phyloP scores from a whole-genome alignment of 1,140 invertebrate genomes.

The Anastatus disparis region DNA sequence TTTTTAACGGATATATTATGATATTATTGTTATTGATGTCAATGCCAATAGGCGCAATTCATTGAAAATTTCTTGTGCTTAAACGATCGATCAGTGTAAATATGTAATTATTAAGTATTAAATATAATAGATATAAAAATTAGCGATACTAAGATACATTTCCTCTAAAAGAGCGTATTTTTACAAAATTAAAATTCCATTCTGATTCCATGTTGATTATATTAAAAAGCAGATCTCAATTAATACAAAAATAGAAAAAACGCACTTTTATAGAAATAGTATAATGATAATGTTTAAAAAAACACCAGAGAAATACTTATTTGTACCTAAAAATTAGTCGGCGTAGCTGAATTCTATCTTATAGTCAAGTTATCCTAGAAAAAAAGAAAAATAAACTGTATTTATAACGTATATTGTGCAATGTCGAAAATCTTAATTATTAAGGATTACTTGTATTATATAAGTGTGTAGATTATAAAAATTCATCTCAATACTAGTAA shows the following conservation, averaged over 20 bases:
- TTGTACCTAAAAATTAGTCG: slow-evolving; percentile 1
- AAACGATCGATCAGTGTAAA: slow-evolving; percentile 39
- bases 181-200: too few species aligned
- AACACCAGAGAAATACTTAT: neutral
- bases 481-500: neutral
- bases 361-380: neutral
- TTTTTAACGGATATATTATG: neutral
- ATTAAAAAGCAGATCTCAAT: too few species aligned
- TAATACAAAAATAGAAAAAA: too few species aligned
- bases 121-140: too few species aligned
- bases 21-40: slow-evolving; percentile 26
- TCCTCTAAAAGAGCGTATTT: neutral
- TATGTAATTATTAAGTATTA: slow-evolving; percentile 45
- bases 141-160: too few species aligned
- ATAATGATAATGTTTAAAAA: too few species aligned
- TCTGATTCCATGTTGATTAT: too few species aligned
- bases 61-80: slow-evolving; percentile 4
- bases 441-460: slow-evolving; percentile 4
- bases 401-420: slow-evolving; percentile 34
- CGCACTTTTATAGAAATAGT: too few species aligned
- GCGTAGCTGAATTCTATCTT: neutral
- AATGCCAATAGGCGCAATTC: neutral
- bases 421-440: slow-evolving; percentile 10
- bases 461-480: neutral
- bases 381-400: slow-evolving; percentile 1